Evolutionary conservation across 2,888 invertebrate genomes (phyloP).

Genomic region (Lithodes maja): DNA sequence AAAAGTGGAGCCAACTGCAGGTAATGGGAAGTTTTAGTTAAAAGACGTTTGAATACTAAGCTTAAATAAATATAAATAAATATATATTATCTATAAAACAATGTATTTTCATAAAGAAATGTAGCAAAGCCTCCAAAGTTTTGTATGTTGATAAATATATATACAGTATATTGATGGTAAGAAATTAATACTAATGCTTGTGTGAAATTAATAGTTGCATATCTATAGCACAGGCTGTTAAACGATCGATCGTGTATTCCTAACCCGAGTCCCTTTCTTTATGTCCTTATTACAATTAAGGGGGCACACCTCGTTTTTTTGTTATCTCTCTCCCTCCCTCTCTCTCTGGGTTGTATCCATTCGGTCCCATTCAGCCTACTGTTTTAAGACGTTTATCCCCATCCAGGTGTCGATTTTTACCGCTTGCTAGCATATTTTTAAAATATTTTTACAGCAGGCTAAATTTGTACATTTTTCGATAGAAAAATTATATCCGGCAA

Average conservation of each 20-base stretch:
- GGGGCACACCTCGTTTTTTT: neutral
- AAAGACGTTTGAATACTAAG: conserved; percentile 40
- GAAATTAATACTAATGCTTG: conserved; percentile 25
- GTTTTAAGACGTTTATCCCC: too few relatives aligned
- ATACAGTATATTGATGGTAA: conserved; percentile 33
- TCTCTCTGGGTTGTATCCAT: too few relatives aligned
- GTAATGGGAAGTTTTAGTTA: conserved; percentile 18
- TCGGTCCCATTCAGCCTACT: too few relatives aligned
- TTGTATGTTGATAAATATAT: conserved; percentile 47
- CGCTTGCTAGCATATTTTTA: too few relatives aligned
- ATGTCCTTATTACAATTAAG: neutral
- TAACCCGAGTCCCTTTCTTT: neutral
- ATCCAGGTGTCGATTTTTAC: too few relatives aligned
- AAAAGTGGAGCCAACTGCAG: too few relatives aligned
- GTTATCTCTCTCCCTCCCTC: neutral
- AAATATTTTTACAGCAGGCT: too few relatives aligned
- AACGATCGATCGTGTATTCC: neutral
- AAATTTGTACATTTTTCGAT: too few relatives aligned
- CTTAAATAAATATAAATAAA: neutral
- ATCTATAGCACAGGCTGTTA: conserved; percentile 9
- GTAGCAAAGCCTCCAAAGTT: conserved; percentile 44
- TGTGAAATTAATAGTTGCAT: conserved; percentile 34
- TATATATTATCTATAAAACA: conserved; percentile 32
- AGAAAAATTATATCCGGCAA: too few relatives aligned
- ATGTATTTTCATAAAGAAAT: conserved; percentile 54